Conservation (phyloP, 1,140 invertebrate genomes). For the Apolygus lucorum region DNA sequence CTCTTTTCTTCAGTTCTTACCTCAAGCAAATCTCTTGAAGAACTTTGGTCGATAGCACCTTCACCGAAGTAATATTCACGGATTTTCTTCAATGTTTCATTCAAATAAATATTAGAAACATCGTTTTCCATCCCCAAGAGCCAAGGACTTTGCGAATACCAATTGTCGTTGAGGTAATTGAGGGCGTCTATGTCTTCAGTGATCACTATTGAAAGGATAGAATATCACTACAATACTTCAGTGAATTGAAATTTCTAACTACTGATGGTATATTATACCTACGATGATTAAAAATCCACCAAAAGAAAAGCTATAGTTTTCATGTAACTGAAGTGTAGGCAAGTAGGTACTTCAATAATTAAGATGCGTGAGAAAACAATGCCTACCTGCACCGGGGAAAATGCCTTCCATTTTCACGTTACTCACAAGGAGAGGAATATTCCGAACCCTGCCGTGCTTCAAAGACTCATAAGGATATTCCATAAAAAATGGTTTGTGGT, state of each 20-base stretch:
- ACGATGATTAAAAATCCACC: no score
- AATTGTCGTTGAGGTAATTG: background rate
- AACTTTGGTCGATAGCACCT: background rate
- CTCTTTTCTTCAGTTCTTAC: background rate
- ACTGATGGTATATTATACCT: no score
- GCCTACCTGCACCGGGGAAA: background rate
- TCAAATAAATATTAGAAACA: background rate
- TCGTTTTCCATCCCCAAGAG: background rate
- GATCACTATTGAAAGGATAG: background rate
- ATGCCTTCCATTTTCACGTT: background rate
- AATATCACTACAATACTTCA: background rate
- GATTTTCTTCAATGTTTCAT: background rate
- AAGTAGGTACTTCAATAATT: background rate
- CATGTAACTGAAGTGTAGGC: background rate
- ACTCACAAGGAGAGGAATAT: background rate
- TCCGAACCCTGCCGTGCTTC: background rate
- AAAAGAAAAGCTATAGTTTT: background rate
- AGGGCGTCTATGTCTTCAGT: background rate
- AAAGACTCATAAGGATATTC: background rate
- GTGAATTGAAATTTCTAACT: background rate
- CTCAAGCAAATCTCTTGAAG: background rate
- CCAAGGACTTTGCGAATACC: background rate
- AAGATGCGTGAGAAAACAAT: background rate
- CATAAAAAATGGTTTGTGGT: background rate
- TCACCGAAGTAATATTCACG: background rate